Conservation (phyloP, 2,888 invertebrate species). For the Drymonia ruficornis region DNA sequence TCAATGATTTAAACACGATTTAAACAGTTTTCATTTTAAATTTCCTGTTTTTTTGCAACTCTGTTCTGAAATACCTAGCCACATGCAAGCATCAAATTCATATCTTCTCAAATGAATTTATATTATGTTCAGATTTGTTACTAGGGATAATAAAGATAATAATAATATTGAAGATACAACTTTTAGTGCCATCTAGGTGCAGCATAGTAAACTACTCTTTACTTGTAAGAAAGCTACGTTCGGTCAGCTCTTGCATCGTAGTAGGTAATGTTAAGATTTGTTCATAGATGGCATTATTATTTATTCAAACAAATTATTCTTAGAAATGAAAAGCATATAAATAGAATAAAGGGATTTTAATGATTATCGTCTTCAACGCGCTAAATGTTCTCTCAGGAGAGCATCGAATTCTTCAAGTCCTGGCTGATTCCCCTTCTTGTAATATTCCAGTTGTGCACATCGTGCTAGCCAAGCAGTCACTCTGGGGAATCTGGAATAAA, state of each 20-base stretch:
- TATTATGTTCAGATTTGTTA: too few species aligned
- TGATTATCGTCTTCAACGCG: slow-evolving; percentile 11
- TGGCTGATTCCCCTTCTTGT: slow-evolving; percentile 42
- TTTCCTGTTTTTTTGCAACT: too few species aligned
- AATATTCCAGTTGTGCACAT: slow-evolving; percentile 44
- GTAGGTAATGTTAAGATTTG: not conserved
- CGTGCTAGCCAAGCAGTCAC: slow-evolving; percentile 45
- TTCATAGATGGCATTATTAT: not conserved
- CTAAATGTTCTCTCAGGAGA: slow-evolving; percentile 34
- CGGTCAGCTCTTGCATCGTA: not conserved
- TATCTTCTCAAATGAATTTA: too few species aligned
- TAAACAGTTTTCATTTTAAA: too few species aligned
- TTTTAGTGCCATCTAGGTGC: not conserved
- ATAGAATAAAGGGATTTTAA: too few species aligned
- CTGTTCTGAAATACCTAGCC: too few species aligned
- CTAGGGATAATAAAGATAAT: too few species aligned
- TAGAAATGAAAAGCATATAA: too few species aligned
- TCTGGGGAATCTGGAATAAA: slow-evolving; percentile 47
- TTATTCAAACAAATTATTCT: too few species aligned
- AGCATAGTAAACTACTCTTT: not conserved
- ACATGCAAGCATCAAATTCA: too few species aligned
- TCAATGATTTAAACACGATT: too few species aligned
- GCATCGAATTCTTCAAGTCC: slow-evolving; percentile 35
- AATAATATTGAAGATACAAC: not conserved
- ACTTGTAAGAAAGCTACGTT: too few species aligned